Evolutionary conservation across 2,113 vertebrate genomes (phyloP).

Genomic region (Ophthalmolycus amberensis): DNA sequence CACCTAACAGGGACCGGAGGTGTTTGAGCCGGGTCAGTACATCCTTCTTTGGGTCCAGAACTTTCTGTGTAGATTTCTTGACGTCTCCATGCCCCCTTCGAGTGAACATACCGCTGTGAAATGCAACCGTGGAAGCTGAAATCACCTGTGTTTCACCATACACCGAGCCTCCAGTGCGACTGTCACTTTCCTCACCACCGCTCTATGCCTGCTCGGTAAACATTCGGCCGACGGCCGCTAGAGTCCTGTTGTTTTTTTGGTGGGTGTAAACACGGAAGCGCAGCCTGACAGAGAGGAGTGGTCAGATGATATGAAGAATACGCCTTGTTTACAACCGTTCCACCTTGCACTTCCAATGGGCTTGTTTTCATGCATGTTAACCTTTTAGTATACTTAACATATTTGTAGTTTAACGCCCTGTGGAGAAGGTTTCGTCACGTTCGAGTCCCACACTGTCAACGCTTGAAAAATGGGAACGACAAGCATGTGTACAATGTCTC

Average conservation of each 20-base stretch:
- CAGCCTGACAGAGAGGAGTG: constrained; percentile 58
- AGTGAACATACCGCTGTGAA: constrained; percentile 92
- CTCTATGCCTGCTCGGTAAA: constrained; percentile 75
- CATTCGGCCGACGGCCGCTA: constrained; percentile 64
- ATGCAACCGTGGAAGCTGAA: constrained; percentile 76
- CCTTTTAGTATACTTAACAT: neutral
- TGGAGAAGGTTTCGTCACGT: neutral
- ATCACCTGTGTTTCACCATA: constrained; percentile 78
- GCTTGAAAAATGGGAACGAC: neutral
- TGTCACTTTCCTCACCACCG: constrained; percentile 74
- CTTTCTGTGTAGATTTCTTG: constrained; percentile 99
- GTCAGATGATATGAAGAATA: constrained; percentile 15
- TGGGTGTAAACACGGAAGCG: constrained; percentile 87
- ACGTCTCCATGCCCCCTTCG: constrained; percentile 95
- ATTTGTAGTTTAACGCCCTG: neutral
- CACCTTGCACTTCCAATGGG: constrained; percentile 8
- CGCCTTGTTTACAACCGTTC: constrained; percentile 55
- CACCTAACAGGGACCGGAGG: constrained; percentile 94
- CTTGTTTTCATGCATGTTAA: neutral
- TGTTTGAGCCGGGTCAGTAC: constrained; percentile 94
- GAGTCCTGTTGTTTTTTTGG: constrained; percentile 61
- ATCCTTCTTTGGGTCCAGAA: constrained; percentile 99
- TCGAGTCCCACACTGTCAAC: neutral
- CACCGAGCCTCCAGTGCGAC: constrained; percentile 74
- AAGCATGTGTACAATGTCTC: neutral